phyloP scores from a whole-genome alignment of 2,888 invertebrate genomes.

The Coelopa pilipes region DNA sequence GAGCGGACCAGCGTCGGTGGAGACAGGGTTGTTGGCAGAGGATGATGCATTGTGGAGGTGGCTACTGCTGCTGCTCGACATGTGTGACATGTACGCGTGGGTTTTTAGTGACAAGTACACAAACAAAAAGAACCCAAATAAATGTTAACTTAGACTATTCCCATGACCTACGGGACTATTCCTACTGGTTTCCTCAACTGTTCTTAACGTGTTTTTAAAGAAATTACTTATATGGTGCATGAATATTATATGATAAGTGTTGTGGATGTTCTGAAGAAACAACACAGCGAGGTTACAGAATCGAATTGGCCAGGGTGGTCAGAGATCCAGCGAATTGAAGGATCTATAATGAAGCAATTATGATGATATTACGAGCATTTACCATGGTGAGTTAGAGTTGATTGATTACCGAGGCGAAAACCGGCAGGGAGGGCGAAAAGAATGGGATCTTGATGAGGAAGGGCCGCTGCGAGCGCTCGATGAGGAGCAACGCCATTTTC shows the following conservation, averaged over 20 bases:
- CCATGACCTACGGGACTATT: too few relatives aligned
- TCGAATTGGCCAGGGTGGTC: slow-evolving; percentile 41
- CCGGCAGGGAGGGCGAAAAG: slow-evolving; percentile 56
- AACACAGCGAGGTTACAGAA: too few relatives aligned
- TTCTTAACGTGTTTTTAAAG: too few relatives aligned
- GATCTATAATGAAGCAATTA: slow-evolving; percentile 33
- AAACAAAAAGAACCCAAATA: too few relatives aligned
- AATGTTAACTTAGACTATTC: too few relatives aligned
- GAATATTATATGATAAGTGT: too few relatives aligned
- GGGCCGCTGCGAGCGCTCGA: slow-evolving; percentile 53
- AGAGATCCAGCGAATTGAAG: slow-evolving; percentile 44
- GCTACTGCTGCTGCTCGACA: slow-evolving; percentile 36
- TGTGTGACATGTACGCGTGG: slow-evolving; percentile 73
- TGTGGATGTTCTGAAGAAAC: too few relatives aligned
- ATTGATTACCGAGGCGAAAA: slow-evolving; percentile 51
- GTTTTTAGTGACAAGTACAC: too few relatives aligned
- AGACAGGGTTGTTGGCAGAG: not conserved
- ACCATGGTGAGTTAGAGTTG: not conserved
- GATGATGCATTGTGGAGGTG: not conserved
- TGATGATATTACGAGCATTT: not conserved
- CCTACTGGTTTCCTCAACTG: too few relatives aligned
- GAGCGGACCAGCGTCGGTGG: slow-evolving; percentile 43
- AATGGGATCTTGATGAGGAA: slow-evolving; percentile 55
- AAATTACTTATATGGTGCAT: too few relatives aligned
- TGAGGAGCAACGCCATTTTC: slow-evolving; percentile 54